Percentiles rank a stretch among this genome's conserved stretches.
Evolutionary conservation across 2,888 invertebrate species (phyloP).

Genomic region (Amphimallon solstitiale): DNA sequence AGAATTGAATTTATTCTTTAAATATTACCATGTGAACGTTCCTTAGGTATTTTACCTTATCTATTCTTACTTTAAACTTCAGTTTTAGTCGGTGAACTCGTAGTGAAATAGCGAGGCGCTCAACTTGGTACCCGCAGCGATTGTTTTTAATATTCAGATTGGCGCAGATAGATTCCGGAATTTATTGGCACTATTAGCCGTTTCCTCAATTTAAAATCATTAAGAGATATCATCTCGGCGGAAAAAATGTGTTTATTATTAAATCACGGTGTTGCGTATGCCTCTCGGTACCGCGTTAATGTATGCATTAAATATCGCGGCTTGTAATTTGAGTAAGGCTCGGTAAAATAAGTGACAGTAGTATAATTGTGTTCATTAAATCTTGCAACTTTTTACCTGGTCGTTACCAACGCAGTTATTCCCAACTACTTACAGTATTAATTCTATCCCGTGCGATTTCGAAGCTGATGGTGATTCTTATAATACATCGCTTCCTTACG

Average conservation of each 20-base stretch:
- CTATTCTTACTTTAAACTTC: constrained; percentile 27
- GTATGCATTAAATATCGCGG: background rate
- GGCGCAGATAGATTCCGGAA: constrained; percentile 27
- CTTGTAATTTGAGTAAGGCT: no score
- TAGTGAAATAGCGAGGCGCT: constrained; percentile 2
- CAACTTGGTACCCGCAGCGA: constrained; percentile 34
- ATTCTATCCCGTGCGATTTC: no score
- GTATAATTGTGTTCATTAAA: no score
- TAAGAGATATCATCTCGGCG: constrained; percentile 26
- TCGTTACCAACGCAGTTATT: no score
- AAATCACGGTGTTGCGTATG: background rate
- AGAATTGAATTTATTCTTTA: constrained; percentile 38
- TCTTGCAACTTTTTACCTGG: no score
- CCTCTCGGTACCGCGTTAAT: background rate
- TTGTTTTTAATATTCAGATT: constrained; percentile 39
- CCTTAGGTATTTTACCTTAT: constrained; percentile 8
- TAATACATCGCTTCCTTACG: no score
- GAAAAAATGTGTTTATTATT: constrained; percentile 8
- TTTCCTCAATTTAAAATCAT: constrained; percentile 41
- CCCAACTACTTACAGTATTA: no score
- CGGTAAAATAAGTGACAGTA: no score
- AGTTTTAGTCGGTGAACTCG: background rate
- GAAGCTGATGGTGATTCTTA: no score
- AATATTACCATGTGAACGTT: constrained; percentile 41
- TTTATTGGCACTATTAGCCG: constrained; percentile 37